A percentile compares a stretch with the other conserved stretches of the same genome.
Conservation (phyloP, 2,888 invertebrate genomes). For the Cacoxenus indagator region DNA sequence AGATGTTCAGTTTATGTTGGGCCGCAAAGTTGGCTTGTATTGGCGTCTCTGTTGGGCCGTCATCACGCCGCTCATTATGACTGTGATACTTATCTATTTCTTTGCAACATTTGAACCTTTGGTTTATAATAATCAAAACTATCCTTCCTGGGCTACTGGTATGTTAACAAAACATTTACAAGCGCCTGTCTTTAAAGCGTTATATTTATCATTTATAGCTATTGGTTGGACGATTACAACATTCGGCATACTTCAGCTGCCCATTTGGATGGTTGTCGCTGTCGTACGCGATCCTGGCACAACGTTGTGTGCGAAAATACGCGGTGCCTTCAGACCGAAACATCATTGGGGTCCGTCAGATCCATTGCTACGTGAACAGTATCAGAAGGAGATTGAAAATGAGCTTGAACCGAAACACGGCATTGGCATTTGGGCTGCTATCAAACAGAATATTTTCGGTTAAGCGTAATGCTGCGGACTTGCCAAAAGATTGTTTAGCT, state of each 20-base stretch:
- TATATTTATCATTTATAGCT: slow-evolving; percentile 42
- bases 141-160: slow-evolving; percentile 78
- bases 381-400: slow-evolving; percentile 69
- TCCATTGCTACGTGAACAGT: slow-evolving; percentile 71
- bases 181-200: not conserved
- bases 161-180: slow-evolving; percentile 44
- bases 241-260: slow-evolving; percentile 72
- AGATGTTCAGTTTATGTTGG: slow-evolving; percentile 87
- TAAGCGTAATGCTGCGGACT: slow-evolving; percentile 31
- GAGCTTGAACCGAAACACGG: slow-evolving; percentile 51
- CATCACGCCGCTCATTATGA: slow-evolving; percentile 80
- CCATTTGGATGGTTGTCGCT: slow-evolving; percentile 68
- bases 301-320: slow-evolving; percentile 64
- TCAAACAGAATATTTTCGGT: slow-evolving; percentile 65
- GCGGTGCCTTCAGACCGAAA: slow-evolving; percentile 71
- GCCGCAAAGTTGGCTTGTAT: slow-evolving; percentile 77
- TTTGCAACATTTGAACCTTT: slow-evolving; percentile 75
- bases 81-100: slow-evolving; percentile 80
- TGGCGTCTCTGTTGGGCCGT: slow-evolving; percentile 87
- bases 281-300: slow-evolving; percentile 63
- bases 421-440: slow-evolving; percentile 52
- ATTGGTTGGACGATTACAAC: slow-evolving; percentile 72
- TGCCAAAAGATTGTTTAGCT: not conserved
- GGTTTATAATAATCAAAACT: slow-evolving; percentile 74
- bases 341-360: slow-evolving; percentile 75